Percentiles rank a stretch among this genome's conserved stretches.
Evolutionary conservation across 2,797 vertebrate species (phyloP).

Genomic region (Diplodus sargus): DNA sequence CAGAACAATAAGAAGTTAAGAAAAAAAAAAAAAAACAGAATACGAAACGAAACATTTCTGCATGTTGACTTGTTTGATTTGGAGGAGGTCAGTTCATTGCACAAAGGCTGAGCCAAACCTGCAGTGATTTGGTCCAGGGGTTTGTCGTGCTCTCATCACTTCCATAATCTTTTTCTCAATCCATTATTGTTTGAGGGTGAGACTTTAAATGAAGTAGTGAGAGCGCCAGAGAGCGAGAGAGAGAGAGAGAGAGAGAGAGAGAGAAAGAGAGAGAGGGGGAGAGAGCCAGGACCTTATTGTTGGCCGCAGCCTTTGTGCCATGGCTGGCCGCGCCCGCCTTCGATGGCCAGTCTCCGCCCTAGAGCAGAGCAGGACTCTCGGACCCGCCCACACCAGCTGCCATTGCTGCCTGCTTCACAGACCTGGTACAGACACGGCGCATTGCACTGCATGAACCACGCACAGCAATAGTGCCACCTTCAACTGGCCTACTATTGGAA

Average conservation of each 20-base stretch:
- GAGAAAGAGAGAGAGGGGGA: slow-evolving; percentile 16
- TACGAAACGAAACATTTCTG: slow-evolving; percentile 66
- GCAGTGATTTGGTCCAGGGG: slow-evolving; percentile 66
- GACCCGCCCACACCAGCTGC: slow-evolving; percentile 84
- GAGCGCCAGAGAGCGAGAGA: slow-evolving; percentile 58
- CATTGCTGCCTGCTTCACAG: slow-evolving; percentile 86
- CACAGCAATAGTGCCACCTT: slow-evolving; percentile 87
- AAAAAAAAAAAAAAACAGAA: slow-evolving; percentile 16
- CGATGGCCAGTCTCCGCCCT: slow-evolving; percentile 78
- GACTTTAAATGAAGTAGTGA: slow-evolving; percentile 78
- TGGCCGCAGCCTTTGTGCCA: slow-evolving; percentile 76
- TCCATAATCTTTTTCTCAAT: slow-evolving; percentile 78
- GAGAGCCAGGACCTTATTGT: slow-evolving; percentile 73
- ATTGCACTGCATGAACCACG: slow-evolving; percentile 92
- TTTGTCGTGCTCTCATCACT: slow-evolving; percentile 75
- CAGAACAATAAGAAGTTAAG: slow-evolving; percentile 10
- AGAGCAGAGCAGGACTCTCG: slow-evolving; percentile 79
- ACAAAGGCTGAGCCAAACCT: slow-evolving; percentile 83
- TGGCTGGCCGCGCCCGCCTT: slow-evolving; percentile 68
- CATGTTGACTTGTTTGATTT: slow-evolving; percentile 81
- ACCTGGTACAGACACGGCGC: slow-evolving; percentile 85
- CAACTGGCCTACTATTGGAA: slow-evolving; percentile 86
- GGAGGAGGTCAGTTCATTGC: slow-evolving; percentile 83
- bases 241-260: slow-evolving; percentile 48
- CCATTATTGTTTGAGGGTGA: slow-evolving; percentile 75